Evolutionary conservation across 1,140 invertebrate genomes (phyloP).

Genomic region (Metopolophium dirhodum): DNA sequence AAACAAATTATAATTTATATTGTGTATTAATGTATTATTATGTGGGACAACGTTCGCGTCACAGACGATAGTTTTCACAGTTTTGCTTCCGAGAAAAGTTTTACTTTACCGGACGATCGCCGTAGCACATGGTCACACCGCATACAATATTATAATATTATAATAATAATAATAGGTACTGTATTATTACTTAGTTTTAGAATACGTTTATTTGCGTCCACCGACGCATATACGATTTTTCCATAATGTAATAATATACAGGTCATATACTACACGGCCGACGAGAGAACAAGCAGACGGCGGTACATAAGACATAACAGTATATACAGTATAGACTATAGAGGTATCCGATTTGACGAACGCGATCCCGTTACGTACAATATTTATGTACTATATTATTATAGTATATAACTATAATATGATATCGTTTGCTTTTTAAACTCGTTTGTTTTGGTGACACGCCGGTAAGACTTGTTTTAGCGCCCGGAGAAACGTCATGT

Average conservation of each 20-base stretch:
- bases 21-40: background rate
- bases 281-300: background rate
- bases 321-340: background rate
- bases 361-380: conserved; percentile 1
- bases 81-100: background rate
- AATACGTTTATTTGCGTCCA: background rate
- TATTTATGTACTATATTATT: background rate
- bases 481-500: background rate
- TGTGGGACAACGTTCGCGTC: background rate
- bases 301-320: background rate
- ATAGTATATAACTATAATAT: background rate
- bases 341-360: background rate
- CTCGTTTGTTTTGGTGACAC: background rate
- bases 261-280: background rate
- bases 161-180: background rate
- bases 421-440: background rate
- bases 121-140: background rate
- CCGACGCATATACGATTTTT: background rate
- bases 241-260: conserved; percentile 5
- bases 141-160: background rate
- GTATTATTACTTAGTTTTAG: background rate
- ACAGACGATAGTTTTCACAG: background rate
- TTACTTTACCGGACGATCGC: background rate
- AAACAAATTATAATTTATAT: background rate
- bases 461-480: background rate